Conservation (phyloP, 1,140 invertebrate genomes). For the Tribolium madens region DNA sequence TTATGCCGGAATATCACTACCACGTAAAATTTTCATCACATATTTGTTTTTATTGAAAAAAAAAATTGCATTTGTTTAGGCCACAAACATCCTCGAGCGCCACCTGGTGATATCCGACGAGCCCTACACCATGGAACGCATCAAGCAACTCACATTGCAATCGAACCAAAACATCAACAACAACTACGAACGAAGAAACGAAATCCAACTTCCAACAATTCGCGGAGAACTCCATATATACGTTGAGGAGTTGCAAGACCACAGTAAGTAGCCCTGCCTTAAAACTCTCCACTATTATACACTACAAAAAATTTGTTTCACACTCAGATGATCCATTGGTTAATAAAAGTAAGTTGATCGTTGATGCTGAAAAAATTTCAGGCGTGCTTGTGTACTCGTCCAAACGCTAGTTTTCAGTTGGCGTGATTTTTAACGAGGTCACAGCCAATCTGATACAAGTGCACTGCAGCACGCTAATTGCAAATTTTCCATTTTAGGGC, state of each 20-base stretch:
- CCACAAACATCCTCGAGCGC: constrained; percentile 82
- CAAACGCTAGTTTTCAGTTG: constrained; percentile 1
- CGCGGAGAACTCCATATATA: constrained; percentile 78
- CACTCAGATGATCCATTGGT: constrained; percentile 7
- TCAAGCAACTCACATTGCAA: constrained; percentile 75
- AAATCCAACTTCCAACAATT: constrained; percentile 75
- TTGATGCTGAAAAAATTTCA: constrained; percentile 1
- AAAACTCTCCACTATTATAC: not conserved
- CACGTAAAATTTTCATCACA: constrained; percentile 76
- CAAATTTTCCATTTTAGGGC: constrained; percentile 1
- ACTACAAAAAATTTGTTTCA: not conserved
- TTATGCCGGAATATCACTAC: constrained; percentile 83
- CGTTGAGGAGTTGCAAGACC: constrained; percentile 76
- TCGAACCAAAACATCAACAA: constrained; percentile 55
- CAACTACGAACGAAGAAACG: constrained; percentile 62
- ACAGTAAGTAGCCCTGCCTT: constrained; percentile 73
- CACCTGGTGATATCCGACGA: constrained; percentile 81
- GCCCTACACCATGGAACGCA: constrained; percentile 81
- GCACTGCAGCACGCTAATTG: constrained; percentile 31
- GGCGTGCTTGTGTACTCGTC: constrained; percentile 27
- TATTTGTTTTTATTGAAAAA: not conserved
- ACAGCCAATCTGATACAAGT: constrained; percentile 16
- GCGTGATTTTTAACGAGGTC: constrained; percentile 1
- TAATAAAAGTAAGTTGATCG: constrained; percentile 43
- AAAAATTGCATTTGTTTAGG: constrained; percentile 67